Base-by-base conservation (phyloP, 2,113 vertebrate genomes). In the Harpagus bidentatus region DNA sequence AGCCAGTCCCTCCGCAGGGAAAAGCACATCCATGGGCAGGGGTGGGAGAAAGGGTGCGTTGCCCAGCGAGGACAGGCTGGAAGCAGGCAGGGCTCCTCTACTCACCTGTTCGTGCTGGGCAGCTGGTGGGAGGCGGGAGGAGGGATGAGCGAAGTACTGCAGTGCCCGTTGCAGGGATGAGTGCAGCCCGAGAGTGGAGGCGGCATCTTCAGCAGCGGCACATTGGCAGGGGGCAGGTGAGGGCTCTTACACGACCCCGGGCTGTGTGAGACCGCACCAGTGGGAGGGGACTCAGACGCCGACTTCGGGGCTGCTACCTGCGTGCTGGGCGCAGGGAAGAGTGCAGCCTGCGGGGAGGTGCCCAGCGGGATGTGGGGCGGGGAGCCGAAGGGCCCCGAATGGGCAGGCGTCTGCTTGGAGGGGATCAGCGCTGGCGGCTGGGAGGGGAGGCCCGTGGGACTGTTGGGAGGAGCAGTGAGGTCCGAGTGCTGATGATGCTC, bases 391-490 rank as follows among this genome's bases (percentile, higher is more conserved):
- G 98, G 97, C 82, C 98, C 97, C 0, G 95, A 38, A 29, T 99
- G 99, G 85, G 98, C 98, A 32, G 98, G 98, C 9, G 92, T 98
- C 84, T 98, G 98, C 97, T 99, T 99, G 93, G 98, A 97, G 25
- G 99, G 98, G 76, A 99, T 93, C 96, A 99, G 98, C 42, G 98
- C 98, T 83, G 98, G 98, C 36, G 99, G 99, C 97, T 99, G 99
- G 59, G 99, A 99, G 50, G 98, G 98, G 86, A 99, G 98, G 91
- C 99, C 99, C 0, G 99, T 99, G 94, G 99, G 99, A 94, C 99
- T 99, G 97, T 99, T 99, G 95, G 99, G 99, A 76, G 99, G 99
- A 97, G 99, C 99, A 70, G 99, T 99, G 97, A 99, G 99, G 98
- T 99, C 99, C 94, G 99, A 98, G 96, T 99, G 98, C 98, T 98